Conservation (phyloP, 2,797 vertebrate species). For the Gobionotothen gibberifrons region DNA sequence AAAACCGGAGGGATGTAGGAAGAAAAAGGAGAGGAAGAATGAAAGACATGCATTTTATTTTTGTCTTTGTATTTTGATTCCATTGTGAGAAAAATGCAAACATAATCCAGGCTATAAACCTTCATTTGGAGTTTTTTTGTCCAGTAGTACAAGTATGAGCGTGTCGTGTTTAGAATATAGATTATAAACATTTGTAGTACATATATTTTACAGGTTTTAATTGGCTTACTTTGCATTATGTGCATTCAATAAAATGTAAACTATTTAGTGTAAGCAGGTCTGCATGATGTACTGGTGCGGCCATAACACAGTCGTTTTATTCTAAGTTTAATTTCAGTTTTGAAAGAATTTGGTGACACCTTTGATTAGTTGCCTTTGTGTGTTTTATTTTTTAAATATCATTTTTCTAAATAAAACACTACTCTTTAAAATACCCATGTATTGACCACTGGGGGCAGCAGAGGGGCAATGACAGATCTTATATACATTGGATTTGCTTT, state of each 20-base stretch:
- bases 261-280: background rate
- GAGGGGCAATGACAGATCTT: background rate
- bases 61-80: constrained; percentile 6
- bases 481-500: background rate
- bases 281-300: no score
- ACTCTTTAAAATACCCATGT: no score
- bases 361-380: no score
- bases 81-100: constrained; percentile 4
- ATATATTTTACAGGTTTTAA: background rate
- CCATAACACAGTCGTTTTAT: no score
- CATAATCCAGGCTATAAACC: background rate
- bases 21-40: constrained; percentile 19
- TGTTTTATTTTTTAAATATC: no score
- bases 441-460: background rate
- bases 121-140: background rate
- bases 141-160: background rate
- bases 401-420: no score
- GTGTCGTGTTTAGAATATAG: background rate
- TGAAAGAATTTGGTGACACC: background rate
- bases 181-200: no score
- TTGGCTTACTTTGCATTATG: background rate
- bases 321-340: background rate
- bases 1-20: constrained; percentile 31
- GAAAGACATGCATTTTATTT: constrained; percentile 2
- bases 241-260: background rate